Percentiles rank a stretch among this genome's conserved stretches.
Conservation (phyloP, 92 coral and sea anemone genomes). For the Zoanthus sociatus region DNA sequence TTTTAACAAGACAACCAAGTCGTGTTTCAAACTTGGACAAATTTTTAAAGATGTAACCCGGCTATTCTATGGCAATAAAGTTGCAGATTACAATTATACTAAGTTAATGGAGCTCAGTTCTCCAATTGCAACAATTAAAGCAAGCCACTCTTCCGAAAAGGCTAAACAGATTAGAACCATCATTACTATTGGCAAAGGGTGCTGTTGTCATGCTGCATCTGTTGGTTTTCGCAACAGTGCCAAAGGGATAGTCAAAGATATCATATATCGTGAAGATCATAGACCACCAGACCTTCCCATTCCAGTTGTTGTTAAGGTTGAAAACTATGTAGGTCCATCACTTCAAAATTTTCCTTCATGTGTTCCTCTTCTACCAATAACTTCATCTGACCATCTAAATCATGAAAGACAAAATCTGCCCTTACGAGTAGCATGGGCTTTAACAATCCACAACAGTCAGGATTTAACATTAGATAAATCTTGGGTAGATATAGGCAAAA, state of each 20-base stretch:
- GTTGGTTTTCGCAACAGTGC: conserved; percentile 59
- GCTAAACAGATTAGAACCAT: conserved; percentile 56
- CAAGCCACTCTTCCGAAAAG: conserved; percentile 53
- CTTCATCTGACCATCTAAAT: conserved; percentile 10
- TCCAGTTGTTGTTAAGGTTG: conserved; percentile 52
- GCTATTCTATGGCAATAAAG: conserved; percentile 62
- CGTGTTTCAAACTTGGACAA: not conserved
- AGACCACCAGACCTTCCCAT: conserved; percentile 62
- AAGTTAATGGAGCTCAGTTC: conserved; percentile 14
- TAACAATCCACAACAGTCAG: conserved; percentile 2
- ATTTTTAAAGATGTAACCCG: not conserved
- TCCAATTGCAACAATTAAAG: conserved; percentile 63
- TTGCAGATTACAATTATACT: conserved; percentile 44
- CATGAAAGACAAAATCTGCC: conserved; percentile 32
- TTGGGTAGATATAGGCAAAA: not conserved
- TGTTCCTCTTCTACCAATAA: conserved; percentile 57
- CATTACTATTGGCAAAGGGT: conserved; percentile 46
- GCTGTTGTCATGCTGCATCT: conserved; percentile 45
- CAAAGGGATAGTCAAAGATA: conserved; percentile 52
- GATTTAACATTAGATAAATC: not conserved
- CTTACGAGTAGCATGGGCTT: conserved; percentile 32
- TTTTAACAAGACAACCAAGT: conserved; percentile 2
- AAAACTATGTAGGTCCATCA: conserved; percentile 55
- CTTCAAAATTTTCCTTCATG: conserved; percentile 39
- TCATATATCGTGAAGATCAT: conserved; percentile 39